Percentiles rank a stretch among this genome's conserved stretches.
Evolutionary conservation across 2,113 vertebrate species (phyloP).

Genomic region (Porphyrio hochstetteri): DNA sequence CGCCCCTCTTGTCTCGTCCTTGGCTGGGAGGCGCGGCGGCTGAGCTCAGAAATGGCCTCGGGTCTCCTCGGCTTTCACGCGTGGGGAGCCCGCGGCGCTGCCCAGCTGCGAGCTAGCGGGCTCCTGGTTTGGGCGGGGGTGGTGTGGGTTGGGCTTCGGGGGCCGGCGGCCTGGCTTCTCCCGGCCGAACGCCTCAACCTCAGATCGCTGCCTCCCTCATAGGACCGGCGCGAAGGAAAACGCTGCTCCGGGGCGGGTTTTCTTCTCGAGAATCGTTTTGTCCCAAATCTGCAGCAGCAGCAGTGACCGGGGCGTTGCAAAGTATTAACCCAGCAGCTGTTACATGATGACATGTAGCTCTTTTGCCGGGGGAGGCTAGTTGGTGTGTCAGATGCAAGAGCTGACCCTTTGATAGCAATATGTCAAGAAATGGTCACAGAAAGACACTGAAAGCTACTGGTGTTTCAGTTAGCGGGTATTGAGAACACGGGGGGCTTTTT

Average conservation of each 20-base stretch:
- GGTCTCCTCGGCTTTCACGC: not conserved
- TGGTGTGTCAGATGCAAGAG: fast-evolving
- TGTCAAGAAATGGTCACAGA: not conserved
- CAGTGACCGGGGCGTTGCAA: fast-evolving
- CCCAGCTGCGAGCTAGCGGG: not conserved
- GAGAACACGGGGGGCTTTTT: too few species aligned
- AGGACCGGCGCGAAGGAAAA: fast-evolving
- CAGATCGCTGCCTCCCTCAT: not conserved
- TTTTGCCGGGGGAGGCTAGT: fast-evolving
- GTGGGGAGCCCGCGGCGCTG: not conserved
- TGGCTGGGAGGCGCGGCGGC: not conserved
- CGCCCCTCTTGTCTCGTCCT: not conserved
- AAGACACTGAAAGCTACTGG: not conserved
- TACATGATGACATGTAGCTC: fast-evolving
- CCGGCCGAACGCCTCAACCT: not conserved
- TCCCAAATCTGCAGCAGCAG: fast-evolving
- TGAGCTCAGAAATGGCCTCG: fast-evolving
- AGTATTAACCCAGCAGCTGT: fast-evolving
- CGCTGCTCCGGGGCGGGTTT: fast-evolving
- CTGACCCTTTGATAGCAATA: not conserved
- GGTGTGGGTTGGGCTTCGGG: not conserved
- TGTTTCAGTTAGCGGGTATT: not conserved
- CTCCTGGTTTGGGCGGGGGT: too few species aligned
- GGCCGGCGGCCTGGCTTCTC: not conserved
- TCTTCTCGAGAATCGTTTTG: fast-evolving